These are phyloP conservation scores for Diadumene lineata DNA, from an alignment of 92 coral and sea anemone species.

Conservation along the genomic window DNA sequence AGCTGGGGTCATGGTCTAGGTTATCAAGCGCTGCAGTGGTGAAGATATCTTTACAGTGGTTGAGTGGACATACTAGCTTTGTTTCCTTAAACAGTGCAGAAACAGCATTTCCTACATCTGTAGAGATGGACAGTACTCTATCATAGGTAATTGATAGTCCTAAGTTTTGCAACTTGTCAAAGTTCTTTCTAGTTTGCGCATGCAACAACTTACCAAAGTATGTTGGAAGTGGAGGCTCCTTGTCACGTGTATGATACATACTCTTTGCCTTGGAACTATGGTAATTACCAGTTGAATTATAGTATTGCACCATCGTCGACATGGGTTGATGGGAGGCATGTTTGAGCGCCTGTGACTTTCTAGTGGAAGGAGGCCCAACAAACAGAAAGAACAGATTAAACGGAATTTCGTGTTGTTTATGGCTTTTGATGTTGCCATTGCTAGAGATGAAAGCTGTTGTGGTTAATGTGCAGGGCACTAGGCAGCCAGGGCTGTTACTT, in stretches of 20 bases:
- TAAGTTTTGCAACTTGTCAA: slow-evolving; percentile 31
- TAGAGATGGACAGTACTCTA: slow-evolving; percentile 58
- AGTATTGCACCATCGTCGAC: too few relatives aligned
- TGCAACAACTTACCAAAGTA: slow-evolving; percentile 27
- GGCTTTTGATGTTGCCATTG: background rate
- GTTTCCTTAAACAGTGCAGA: slow-evolving; percentile 35
- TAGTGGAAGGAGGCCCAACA: slow-evolving; percentile 52
- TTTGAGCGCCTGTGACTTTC: slow-evolving; percentile 50
- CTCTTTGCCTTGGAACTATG: too few relatives aligned
- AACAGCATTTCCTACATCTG: slow-evolving; percentile 55
- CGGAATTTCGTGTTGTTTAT: slow-evolving; percentile 37
- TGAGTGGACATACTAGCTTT: slow-evolving; percentile 41
- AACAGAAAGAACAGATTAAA: slow-evolving; percentile 39
- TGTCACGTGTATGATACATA: slow-evolving; percentile 18
- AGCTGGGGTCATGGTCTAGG: slow-evolving; percentile 50
- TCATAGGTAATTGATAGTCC: slow-evolving; percentile 63
- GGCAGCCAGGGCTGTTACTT: slow-evolving; percentile 33
- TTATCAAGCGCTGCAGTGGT: slow-evolving; percentile 47
- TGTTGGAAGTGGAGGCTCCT: slow-evolving; percentile 40
- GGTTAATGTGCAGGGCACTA: slow-evolving; percentile 25
- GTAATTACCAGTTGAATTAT: too few relatives aligned
- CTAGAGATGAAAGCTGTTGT: slow-evolving; percentile 32
- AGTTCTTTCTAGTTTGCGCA: slow-evolving; percentile 41
- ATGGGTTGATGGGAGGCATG: slow-evolving; percentile 32
- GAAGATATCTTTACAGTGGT: slow-evolving; percentile 29